Base-by-base conservation (phyloP, 2,888 invertebrate species). In the Trissonchulus latispiculum region DNA sequence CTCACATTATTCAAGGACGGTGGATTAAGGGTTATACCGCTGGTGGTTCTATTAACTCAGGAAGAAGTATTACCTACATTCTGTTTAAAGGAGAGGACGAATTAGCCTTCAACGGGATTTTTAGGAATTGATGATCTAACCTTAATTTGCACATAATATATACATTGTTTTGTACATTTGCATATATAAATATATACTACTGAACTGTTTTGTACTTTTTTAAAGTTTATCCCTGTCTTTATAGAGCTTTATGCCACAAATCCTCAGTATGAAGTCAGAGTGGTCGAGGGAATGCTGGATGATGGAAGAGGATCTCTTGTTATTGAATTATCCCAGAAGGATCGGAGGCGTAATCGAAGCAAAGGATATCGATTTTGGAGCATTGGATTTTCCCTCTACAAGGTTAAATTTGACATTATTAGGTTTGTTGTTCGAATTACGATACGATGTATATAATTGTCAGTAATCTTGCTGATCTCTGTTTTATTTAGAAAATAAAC, bases 201-300 rank as follows among this genome's bases (percentile, higher is more conserved):
- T n/a, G n/a, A n/a, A n/a, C n/a, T n/a, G 59, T 59, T 59, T 59
- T 59, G n/a, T 15, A 15, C 59, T 59, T 15, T 59, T 59, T n/a
- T 15, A 59, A 15, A n/a, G 15, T 59, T 59, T 59, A 59, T 15
- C 59, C 59, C n/a, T n/a, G n/a, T n/a, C 23, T 29, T 62, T 62
- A 15, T 29, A 62, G 64, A 62, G 15, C 8, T 29, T 71, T 86
- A 86, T 79, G 83, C 85, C 23, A 83, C 81, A 35, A 86, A 86
- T 78, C 86, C 86, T 18, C 86, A 86, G 77, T 86, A 83, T 77
- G 78, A 84, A 2, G 78, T 86, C 1, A 48, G 23, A 48, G 82
- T 81, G 1, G 77, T 86, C 18, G 76, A 77, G n/a, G 48, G 48
- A 15, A 15, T 48, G 23, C 23, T 48, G 48, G 81, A 84, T 74